These are phyloP conservation scores for Terrapene triunguis DNA, from an alignment of 2,113 vertebrate species.

Conservation along the genomic window DNA sequence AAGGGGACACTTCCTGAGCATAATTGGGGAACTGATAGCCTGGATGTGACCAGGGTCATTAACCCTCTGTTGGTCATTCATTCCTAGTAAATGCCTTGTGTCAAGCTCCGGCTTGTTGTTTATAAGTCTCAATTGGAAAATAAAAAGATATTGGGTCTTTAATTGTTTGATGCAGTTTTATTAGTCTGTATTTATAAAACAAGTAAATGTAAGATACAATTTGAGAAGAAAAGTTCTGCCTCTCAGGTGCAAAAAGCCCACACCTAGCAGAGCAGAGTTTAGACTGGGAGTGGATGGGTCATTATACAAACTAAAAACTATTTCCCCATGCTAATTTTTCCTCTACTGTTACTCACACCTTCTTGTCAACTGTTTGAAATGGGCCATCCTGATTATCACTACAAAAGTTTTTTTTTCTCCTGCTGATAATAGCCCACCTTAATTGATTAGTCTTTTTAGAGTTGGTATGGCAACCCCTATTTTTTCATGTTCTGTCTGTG, in stretches of 20 bases:
- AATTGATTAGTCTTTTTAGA: too few species aligned
- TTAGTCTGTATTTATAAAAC: not conserved
- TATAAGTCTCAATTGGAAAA: not conserved
- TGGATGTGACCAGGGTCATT: not conserved
- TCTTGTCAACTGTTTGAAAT: too few species aligned
- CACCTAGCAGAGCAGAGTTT: not conserved
- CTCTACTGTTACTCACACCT: too few species aligned
- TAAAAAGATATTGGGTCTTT: rapidly evolving
- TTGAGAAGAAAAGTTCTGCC: not conserved
- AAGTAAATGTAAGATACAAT: not conserved
- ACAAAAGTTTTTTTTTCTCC: too few species aligned
- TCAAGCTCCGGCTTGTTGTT: not conserved
- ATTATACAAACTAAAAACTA: too few species aligned
- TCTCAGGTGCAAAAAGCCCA: not conserved
- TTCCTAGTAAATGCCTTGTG: not conserved
- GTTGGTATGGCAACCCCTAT: too few species aligned
- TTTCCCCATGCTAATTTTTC: too few species aligned
- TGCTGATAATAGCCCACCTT: too few species aligned
- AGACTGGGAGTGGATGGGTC: too few species aligned
- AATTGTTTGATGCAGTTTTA: rapidly evolving
- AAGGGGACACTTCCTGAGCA: rapidly evolving
- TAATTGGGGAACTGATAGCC: rapidly evolving
- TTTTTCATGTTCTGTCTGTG: too few species aligned
- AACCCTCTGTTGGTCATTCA: rapidly evolving
- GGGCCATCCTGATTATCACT: too few species aligned